A percentile compares a stretch with the other conserved stretches of the same genome.
phyloP scores from a whole-genome alignment of 2,113 vertebrate genomes.

The Sphyrna mokarran region DNA sequence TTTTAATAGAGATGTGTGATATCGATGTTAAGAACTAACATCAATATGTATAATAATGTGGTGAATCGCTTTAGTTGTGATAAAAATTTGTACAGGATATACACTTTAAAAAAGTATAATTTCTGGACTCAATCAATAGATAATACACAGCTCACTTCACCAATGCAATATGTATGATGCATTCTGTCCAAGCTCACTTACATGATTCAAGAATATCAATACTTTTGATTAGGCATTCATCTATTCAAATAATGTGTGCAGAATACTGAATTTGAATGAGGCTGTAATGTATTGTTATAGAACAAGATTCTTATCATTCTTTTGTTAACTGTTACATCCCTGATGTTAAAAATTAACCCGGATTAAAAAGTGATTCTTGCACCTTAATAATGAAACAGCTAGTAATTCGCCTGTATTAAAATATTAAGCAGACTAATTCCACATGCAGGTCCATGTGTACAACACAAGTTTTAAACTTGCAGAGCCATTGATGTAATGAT shows the following conservation, averaged over 20 bases:
- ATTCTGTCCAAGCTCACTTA: not conserved
- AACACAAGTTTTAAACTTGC: not conserved
- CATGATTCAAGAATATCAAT: not conserved
- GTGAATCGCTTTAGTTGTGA: not conserved
- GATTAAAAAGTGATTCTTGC: not conserved
- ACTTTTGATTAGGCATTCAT: not conserved
- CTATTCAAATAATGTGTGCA: not conserved
- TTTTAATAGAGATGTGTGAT: not conserved
- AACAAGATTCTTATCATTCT: not conserved
- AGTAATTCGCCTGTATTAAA: not conserved
- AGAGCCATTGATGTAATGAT: not conserved
- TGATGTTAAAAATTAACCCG: not conserved
- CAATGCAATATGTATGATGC: not conserved
- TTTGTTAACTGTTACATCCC: not conserved
- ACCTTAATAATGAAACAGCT: not conserved
- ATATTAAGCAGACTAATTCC: not conserved
- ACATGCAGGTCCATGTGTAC: not conserved
- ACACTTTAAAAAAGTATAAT: not conserved
- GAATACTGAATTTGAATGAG: not conserved
- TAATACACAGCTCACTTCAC: not conserved
- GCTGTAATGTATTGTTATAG: not conserved
- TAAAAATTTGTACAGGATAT: not conserved
- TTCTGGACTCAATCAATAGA: not conserved
- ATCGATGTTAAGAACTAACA: not conserved
- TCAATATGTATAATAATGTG: not conserved